Base-by-base conservation (phyloP, 1,140 invertebrate species). In the Panagrolaimus sp. region DNA sequence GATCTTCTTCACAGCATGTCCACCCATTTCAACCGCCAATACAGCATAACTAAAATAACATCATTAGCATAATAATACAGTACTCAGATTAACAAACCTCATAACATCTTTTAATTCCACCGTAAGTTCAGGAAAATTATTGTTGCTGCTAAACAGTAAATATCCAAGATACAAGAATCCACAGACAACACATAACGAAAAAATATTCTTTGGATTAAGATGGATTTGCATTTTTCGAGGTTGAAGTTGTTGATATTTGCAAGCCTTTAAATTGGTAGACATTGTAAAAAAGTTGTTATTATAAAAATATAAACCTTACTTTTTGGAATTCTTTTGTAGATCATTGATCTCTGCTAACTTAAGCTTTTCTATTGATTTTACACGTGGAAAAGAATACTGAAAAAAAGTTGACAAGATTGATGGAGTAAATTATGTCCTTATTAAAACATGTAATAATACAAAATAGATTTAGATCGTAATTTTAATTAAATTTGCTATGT, bases 271-370 rank as follows among this genome's bases (percentile, higher is more conserved):
- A 58, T 6, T 21, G 17, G 32, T 12, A 26, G 89, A 26, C 52
- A 26, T 12, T 58, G 52, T 21, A 12, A 58, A 9, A 58, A 8
- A 12, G 55, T 93, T 90, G 12, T 94, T 88, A 62, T 86, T 86
- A 21, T 21, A 58, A 58, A 58, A 28, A 58, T 1, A 12, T 48
- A 26, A 26, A 26, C 17, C 52, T 26, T 12, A 21, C 17, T 21
- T 21, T 28, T 58, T 5, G 78, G 69, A 12, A 78, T 67, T 8
- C 10, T 14, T 21, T 12, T 28, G 17, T 58, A 21, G 21, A 58
- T n/a, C 21, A 24, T 48, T 48, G 21, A n/a, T 24, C 52, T 26
- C 21, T 26, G 17, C 82, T 68, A 10, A 68, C 64, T 24, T 48
- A 2, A 4, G 47, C 15, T 17, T 17, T 17, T n/a, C 46, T 68